These are phyloP conservation scores for Pteronotus mesoamericanus DNA, from an alignment of 2,797 vertebrate genomes.

Conservation along the genomic window DNA sequence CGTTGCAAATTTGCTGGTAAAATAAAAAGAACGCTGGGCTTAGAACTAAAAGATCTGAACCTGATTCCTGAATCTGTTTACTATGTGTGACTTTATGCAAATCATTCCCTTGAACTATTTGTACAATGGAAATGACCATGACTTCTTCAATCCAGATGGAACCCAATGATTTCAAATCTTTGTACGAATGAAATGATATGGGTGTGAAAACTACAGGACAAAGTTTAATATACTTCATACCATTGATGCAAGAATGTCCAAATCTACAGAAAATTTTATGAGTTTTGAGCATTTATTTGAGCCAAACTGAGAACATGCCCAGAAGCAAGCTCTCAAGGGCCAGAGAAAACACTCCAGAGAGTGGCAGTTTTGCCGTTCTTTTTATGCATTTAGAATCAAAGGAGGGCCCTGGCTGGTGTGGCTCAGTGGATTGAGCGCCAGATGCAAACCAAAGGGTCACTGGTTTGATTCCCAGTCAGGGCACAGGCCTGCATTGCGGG, in stretches of 20 bases:
- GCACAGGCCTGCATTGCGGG: no score
- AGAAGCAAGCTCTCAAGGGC: background rate
- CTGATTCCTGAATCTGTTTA: background rate
- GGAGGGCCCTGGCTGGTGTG: no score
- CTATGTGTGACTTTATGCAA: background rate
- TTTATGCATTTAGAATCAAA: background rate
- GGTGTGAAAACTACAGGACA: background rate
- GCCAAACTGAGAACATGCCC: background rate
- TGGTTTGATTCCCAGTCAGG: no score
- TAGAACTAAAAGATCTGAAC: constrained; percentile 25
- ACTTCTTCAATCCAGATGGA: background rate
- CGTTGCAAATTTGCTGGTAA: constrained; percentile 24
- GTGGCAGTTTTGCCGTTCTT: background rate
- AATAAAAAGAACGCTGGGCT: background rate
- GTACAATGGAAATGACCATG: background rate
- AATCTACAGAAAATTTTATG: background rate
- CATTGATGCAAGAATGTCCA: background rate
- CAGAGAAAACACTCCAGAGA: background rate
- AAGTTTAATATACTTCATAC: background rate
- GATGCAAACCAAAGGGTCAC: no score
- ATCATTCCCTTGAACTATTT: background rate
- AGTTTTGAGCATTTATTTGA: background rate
- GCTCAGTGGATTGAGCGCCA: no score
- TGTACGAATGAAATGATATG: background rate
- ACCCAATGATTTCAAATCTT: background rate